Evolutionary conservation across 2,113 vertebrate genomes (phyloP).

Genomic region (Amphiprion percula): DNA sequence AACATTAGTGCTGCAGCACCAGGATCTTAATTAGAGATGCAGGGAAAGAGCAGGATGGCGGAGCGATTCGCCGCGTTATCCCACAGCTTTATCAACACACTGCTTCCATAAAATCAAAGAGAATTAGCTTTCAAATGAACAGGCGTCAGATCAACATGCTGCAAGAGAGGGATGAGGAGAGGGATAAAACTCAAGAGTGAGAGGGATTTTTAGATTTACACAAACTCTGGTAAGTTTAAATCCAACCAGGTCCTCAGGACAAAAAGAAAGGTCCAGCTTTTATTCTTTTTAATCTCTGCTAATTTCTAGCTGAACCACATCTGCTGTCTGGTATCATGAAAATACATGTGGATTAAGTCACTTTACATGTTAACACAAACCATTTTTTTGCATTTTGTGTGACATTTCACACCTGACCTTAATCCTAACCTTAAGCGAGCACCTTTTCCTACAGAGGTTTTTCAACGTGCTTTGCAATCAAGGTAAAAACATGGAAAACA

Average conservation of each 20-base stretch:
- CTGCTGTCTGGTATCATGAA: neutral
- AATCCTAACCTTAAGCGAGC: too few relatives aligned
- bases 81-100: slow-evolving; percentile 69
- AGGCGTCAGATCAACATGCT: slow-evolving; percentile 67
- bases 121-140: slow-evolving; percentile 80
- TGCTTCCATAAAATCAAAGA: slow-evolving; percentile 82
- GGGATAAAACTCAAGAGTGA: neutral
- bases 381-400: too few relatives aligned
- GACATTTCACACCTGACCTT: too few relatives aligned
- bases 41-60: slow-evolving; percentile 57
- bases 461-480: too few relatives aligned
- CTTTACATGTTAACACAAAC: too few relatives aligned
- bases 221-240: slow-evolving; percentile 18
- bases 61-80: slow-evolving; percentile 44
- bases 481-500: too few relatives aligned
- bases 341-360: too few relatives aligned
- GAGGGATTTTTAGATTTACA: slow-evolving; percentile 4
- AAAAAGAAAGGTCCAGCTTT: neutral
- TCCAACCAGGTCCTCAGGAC: neutral
- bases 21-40: slow-evolving; percentile 82
- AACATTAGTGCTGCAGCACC: slow-evolving; percentile 76
- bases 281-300: neutral
- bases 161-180: neutral
- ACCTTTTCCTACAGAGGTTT: too few relatives aligned
- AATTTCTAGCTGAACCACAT: neutral